phyloP scores from a whole-genome alignment of 2,888 invertebrate species.

The Cantharis rufa region DNA sequence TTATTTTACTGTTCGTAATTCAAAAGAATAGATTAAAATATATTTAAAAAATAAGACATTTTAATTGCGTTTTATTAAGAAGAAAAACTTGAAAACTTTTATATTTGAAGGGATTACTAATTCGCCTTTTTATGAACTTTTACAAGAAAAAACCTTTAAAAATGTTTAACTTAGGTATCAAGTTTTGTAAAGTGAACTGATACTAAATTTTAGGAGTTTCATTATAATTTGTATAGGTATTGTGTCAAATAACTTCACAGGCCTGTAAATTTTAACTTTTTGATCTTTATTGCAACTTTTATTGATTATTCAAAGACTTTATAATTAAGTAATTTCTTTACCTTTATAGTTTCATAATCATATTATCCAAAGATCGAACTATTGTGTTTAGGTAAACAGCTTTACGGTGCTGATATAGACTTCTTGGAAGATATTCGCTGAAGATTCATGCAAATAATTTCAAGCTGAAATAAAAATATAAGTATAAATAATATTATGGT shows the following conservation, averaged over 20 bases:
- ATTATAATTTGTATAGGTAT: not conserved
- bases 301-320: not conserved
- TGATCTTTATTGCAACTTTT: not conserved
- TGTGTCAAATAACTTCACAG: not conserved
- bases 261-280: not conserved
- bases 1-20: not conserved
- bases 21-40: not conserved
- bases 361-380: no score
- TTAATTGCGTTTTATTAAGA: conserved; percentile 1
- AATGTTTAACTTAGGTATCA: not conserved
- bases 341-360: not conserved
- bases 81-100: conserved; percentile 1
- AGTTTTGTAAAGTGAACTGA: not conserved
- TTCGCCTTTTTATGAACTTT: conserved; percentile 1
- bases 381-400: no score
- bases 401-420: no score
- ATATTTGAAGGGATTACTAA: not conserved
- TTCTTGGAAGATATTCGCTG: no score
- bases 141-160: not conserved
- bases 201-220: not conserved
- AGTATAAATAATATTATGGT: no score
- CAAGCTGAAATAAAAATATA: no score
- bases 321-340: not conserved
- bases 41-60: not conserved
- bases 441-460: no score